Evolutionary conservation across 2,888 invertebrate species (phyloP).

Genomic region (Dasysyrphus tricinctus): DNA sequence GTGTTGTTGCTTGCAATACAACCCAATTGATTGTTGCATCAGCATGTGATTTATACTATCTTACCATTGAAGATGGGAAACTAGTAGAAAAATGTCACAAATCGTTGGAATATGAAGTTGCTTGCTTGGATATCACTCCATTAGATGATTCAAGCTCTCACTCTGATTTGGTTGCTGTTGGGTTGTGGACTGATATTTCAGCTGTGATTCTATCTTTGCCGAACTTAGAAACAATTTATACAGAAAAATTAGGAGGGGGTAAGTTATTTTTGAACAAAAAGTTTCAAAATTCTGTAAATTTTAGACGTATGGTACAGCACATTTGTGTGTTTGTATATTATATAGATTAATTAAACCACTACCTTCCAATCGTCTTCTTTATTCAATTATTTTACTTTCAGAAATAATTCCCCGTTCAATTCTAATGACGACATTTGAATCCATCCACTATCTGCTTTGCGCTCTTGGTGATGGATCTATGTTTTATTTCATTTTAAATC

Average conservation of each 20-base stretch:
- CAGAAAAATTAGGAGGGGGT: conserved; percentile 95
- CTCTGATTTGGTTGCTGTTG: conserved; percentile 93
- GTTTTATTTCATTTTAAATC: conserved; percentile 96
- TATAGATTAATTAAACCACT: too few relatives aligned
- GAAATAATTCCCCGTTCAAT: conserved; percentile 99
- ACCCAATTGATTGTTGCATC: conserved; percentile 92
- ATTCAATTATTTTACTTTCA: conserved; percentile 79
- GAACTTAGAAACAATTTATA: conserved; percentile 90
- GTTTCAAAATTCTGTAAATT: too few relatives aligned
- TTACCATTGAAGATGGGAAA: conserved; percentile 88
- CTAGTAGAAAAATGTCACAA: conserved; percentile 87
- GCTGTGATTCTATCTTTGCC: conserved; percentile 94
- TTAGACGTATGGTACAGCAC: too few relatives aligned
- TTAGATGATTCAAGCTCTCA: conserved; percentile 86
- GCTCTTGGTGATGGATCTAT: conserved; percentile 99
- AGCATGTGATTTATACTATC: conserved; percentile 93
- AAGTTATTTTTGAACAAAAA: conserved; percentile 54
- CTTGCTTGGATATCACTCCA: conserved; percentile 97
- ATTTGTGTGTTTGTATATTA: too few relatives aligned
- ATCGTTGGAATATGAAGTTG: conserved; percentile 95
- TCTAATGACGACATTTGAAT: conserved; percentile 96
- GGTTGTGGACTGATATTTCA: conserved; percentile 98
- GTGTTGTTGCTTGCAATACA: conserved; percentile 93
- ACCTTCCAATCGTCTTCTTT: too few relatives aligned
- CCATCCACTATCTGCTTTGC: conserved; percentile 93